phyloP scores from a whole-genome alignment of 2,888 invertebrate species.

The Parasteatoda lunata region DNA sequence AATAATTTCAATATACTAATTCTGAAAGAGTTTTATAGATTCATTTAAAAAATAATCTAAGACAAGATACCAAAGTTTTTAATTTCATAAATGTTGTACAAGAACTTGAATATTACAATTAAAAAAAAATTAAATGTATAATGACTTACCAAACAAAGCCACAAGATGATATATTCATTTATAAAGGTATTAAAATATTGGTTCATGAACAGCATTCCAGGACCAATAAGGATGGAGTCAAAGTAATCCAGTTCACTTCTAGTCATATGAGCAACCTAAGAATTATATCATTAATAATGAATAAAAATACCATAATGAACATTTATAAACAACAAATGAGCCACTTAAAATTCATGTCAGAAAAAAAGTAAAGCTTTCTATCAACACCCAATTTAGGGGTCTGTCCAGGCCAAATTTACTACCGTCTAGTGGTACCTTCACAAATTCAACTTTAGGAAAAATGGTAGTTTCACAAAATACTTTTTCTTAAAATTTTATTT shows the following conservation, averaged over 20 bases:
- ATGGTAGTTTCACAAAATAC: too few species aligned
- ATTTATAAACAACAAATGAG: too few species aligned
- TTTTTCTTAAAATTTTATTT: too few species aligned
- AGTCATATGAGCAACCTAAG: slow-evolving; percentile 98
- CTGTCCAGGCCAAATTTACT: too few species aligned
- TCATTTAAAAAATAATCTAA: too few species aligned
- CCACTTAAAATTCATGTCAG: too few species aligned
- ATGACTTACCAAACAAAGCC: slow-evolving; percentile 88
- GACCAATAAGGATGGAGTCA: slow-evolving; percentile 94
- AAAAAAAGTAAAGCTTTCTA: too few species aligned
- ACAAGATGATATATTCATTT: slow-evolving; percentile 90
- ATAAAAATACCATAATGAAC: background rate
- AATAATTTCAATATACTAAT: background rate
- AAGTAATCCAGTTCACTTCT: slow-evolving; percentile 97
- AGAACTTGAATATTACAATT: background rate
- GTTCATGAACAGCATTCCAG: slow-evolving; percentile 96
- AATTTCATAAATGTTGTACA: too few species aligned
- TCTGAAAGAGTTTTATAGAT: background rate
- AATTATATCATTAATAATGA: background rate
- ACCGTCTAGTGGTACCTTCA: too few species aligned
- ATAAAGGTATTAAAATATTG: slow-evolving; percentile 97
- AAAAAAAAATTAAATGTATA: slow-evolving; percentile 15
- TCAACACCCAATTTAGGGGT: too few species aligned
- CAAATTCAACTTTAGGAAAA: too few species aligned
- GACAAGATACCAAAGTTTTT: too few species aligned